Percentiles rank a stretch among this genome's conserved stretches.
phyloP scores from a whole-genome alignment of 2,888 invertebrate species.

The Drosophila siamana region DNA sequence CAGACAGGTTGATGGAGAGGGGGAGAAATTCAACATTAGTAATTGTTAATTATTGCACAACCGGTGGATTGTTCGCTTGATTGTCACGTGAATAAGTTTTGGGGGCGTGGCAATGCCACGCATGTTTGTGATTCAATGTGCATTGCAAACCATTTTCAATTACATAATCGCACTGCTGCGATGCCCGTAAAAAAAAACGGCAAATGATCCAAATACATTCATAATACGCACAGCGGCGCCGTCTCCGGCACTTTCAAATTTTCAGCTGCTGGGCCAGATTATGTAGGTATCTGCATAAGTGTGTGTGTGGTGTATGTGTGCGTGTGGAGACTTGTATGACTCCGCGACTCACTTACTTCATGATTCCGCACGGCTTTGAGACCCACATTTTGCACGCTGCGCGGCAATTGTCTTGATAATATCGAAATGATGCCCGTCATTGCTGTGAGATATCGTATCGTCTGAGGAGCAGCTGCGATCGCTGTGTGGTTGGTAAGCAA shows the following conservation, averaged over 20 bases:
- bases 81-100: slow-evolving; percentile 51
- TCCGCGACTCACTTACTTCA: slow-evolving; percentile 76
- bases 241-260: slow-evolving; percentile 2
- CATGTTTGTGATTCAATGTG: slow-evolving; percentile 40
- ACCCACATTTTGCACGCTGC: slow-evolving; percentile 82
- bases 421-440: slow-evolving; percentile 86
- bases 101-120: slow-evolving; percentile 54
- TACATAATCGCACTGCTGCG: slow-evolving; percentile 75
- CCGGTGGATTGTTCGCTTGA: background rate
- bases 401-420: slow-evolving; percentile 86
- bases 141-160: slow-evolving; percentile 63
- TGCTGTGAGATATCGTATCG: slow-evolving; percentile 40
- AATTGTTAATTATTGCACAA: slow-evolving; percentile 76
- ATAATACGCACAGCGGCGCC: slow-evolving; percentile 1
- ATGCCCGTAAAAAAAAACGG: slow-evolving; percentile 13
- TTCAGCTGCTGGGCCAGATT: background rate
- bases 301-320: slow-evolving; percentile 3
- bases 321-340: slow-evolving; percentile 7
- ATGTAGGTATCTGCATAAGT: background rate
- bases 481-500: slow-evolving; percentile 46
- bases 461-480: slow-evolving; percentile 33
- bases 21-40: slow-evolving; percentile 12
- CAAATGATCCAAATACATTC: slow-evolving; percentile 28
- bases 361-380: slow-evolving; percentile 73
- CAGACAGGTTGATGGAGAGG: no score